Percentiles rank a stretch among this genome's conserved stretches.
phyloP scores from a whole-genome alignment of 1,140 invertebrate genomes.

The Trichonephila clavata region DNA sequence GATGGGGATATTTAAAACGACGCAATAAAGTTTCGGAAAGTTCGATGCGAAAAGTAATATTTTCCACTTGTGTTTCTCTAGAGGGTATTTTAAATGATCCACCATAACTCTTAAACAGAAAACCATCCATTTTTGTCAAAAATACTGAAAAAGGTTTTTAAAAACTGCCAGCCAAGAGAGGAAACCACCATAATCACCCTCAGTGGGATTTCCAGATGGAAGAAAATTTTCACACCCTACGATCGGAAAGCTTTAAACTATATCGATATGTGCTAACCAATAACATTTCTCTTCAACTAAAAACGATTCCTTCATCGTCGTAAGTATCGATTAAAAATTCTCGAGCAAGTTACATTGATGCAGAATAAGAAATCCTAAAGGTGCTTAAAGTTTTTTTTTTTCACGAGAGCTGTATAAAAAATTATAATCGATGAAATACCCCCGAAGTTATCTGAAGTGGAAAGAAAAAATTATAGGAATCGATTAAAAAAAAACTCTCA shows the following conservation, averaged over 20 bases:
- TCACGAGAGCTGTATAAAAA: background rate
- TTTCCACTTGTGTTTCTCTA: too few relatives aligned
- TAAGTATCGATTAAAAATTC: background rate
- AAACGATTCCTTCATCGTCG: background rate
- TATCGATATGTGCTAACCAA: background rate
- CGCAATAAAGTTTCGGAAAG: too few relatives aligned
- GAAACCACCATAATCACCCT: background rate
- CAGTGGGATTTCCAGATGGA: background rate
- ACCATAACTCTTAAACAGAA: too few relatives aligned
- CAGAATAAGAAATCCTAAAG: background rate
- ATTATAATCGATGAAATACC: background rate
- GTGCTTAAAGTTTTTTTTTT: background rate
- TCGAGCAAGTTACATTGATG: background rate
- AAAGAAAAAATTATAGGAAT: background rate
- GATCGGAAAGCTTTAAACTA: background rate
- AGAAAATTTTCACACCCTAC: background rate
- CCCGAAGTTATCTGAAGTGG: background rate
- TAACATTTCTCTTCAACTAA: background rate
- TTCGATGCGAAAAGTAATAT: too few relatives aligned
- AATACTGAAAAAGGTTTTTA: background rate
- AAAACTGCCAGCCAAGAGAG: background rate
- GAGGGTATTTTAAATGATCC: too few relatives aligned
- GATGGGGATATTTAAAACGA: too few relatives aligned
- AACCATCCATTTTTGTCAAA: background rate
- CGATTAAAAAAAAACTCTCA: conserved; percentile 1